phyloP scores from a whole-genome alignment of 2,888 invertebrate species.

The Archips xylosteana region DNA sequence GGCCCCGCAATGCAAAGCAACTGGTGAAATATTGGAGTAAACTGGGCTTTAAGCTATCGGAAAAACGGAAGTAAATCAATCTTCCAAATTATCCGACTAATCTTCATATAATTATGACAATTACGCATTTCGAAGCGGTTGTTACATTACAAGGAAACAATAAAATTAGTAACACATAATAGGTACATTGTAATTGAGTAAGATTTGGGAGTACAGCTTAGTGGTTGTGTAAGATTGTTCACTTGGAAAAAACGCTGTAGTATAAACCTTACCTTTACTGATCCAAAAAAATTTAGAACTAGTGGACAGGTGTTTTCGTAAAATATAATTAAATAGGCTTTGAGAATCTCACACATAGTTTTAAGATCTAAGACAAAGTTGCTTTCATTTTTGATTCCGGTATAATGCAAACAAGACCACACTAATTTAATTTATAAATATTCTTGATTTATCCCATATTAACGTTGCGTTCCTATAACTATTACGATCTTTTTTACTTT shows the following conservation, averaged over 20 bases:
- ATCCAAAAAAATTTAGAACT: too few species aligned
- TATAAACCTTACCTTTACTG: not conserved
- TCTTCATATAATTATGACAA: conserved; percentile 32
- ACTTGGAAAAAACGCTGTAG: conserved; percentile 6
- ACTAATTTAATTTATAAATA: too few species aligned
- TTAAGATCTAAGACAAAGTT: too few species aligned
- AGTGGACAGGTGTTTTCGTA: too few species aligned
- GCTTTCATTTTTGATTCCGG: too few species aligned
- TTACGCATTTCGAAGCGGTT: conserved; percentile 29
- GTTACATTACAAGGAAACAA: conserved; percentile 39
- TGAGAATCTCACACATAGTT: too few species aligned
- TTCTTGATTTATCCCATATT: too few species aligned
- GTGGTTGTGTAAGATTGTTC: not conserved
- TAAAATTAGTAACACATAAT: conserved; percentile 41
- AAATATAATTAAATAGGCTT: too few species aligned
- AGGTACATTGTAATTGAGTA: conserved; percentile 26
- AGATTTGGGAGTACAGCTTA: conserved; percentile 24
- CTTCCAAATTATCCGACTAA: conserved; percentile 14
- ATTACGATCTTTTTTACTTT: too few species aligned
- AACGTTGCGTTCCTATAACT: too few species aligned
- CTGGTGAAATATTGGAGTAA: not conserved
- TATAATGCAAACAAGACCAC: too few species aligned
- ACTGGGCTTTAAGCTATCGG: not conserved
- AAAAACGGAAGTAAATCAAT: conserved; percentile 34
- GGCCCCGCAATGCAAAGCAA: too few species aligned